These are phyloP conservation scores for Salvelinus sp. DNA, from an alignment of 2,113 vertebrate species.

Conservation along the genomic window DNA sequence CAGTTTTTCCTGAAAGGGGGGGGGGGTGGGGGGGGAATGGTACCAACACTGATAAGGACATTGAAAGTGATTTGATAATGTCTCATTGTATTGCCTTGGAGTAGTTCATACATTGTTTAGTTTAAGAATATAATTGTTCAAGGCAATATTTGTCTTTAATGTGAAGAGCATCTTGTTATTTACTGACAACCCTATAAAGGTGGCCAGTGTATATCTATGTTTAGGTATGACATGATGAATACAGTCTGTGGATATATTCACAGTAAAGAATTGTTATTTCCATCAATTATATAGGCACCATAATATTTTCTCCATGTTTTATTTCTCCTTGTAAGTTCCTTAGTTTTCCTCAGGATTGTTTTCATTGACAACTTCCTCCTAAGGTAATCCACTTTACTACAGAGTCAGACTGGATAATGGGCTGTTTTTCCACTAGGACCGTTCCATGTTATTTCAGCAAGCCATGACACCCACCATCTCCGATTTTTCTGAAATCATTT, in stretches of 20 bases:
- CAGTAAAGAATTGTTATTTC: conserved; percentile 6
- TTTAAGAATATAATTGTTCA: not conserved
- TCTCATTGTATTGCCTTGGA: no score
- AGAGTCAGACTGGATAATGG: conserved; percentile 39
- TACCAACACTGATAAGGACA: no score
- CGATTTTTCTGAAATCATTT: no score
- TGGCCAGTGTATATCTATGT: conserved; percentile 6
- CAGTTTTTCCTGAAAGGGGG: no score
- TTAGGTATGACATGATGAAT: not conserved
- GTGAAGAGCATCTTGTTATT: conserved; percentile 1
- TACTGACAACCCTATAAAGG: not conserved
- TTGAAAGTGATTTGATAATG: no score
- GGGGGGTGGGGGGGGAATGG: no score
- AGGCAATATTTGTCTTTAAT: not conserved
- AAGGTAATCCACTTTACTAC: conserved; percentile 50
- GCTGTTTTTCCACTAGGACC: conserved; percentile 37
- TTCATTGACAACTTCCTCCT: conserved; percentile 56
- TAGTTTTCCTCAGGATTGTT: conserved; percentile 25
- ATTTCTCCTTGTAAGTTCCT: conserved; percentile 2
- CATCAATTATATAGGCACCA: not conserved
- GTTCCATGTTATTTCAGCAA: no score
- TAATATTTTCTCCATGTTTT: conserved; percentile 12
- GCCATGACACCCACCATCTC: no score
- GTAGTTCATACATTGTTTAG: not conserved
- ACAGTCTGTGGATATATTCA: not conserved